Conservation (phyloP, 2,797 vertebrate species). For the Odontamblyopus lacepedii region DNA sequence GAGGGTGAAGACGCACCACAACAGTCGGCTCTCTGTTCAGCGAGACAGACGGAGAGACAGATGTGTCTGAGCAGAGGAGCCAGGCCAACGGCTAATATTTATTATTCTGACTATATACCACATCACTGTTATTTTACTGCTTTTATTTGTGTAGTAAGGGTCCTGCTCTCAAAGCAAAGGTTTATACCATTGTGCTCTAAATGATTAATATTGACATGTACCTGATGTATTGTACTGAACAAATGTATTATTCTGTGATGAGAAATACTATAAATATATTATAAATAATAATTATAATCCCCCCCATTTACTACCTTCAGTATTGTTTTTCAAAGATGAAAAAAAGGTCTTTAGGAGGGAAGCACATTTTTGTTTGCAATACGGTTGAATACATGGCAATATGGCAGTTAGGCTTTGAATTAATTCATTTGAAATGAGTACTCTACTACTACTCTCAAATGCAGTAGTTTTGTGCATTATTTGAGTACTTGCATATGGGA, state of each 20-base stretch:
- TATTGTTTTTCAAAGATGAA: not conserved
- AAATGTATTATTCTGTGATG: not conserved
- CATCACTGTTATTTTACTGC: slow-evolving; percentile 1
- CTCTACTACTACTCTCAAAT: not conserved
- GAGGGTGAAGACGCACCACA: slow-evolving; percentile 29
- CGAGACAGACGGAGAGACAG: slow-evolving; percentile 20
- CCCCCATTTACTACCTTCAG: not conserved
- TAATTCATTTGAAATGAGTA: not conserved
- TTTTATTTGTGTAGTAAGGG: not conserved
- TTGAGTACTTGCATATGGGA: not conserved
- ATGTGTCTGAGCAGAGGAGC: slow-evolving; percentile 37
- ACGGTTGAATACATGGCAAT: too few relatives aligned
- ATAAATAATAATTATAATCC: too few relatives aligned
- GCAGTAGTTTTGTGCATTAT: not conserved
- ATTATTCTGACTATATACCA: not conserved
- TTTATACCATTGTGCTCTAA: not conserved
- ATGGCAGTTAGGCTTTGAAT: not conserved
- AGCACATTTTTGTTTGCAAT: not conserved
- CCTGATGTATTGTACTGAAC: not conserved
- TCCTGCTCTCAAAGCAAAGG: not conserved
- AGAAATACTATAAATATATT: too few relatives aligned
- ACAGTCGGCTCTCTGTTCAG: slow-evolving; percentile 54
- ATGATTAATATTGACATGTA: not conserved
- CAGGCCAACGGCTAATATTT: slow-evolving; percentile 44
- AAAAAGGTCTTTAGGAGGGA: not conserved